Base-by-base conservation (phyloP, 1,140 invertebrate genomes). In the Charaxes varanes region DNA sequence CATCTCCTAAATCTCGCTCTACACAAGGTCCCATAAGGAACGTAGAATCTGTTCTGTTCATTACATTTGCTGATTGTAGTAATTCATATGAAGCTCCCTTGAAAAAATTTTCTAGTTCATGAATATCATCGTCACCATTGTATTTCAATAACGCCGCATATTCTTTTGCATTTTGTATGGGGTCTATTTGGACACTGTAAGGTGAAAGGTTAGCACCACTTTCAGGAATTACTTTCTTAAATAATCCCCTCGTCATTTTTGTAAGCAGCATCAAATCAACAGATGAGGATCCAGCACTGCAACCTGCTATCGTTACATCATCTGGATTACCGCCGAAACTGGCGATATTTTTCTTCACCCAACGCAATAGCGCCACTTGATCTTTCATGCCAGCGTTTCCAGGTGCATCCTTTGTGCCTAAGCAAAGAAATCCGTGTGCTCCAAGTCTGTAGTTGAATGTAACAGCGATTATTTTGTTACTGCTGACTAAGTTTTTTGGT, bases 361-460 rank as follows among this genome's bases (percentile, higher is more conserved):
- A 76, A 6, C 53, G 53, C 4, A 76, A 22, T 8, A 61, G 15
- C 4, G 58, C 63, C 1, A 72, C 43, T 30, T 70, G 63, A 28
- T 72, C 71, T 44, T 76, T 76, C 59, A 68, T 62, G 6, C 62
- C 70, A 16, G 67, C 62, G 32, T 74, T 74, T 0, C 70, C 70
- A 6, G 67, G 70, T n/a, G 42, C 41, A 23, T 68, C 55, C 38
- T 65, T 34, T 21, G 63, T 73, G 0, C 66, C 69, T 4, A 66
- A 35, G 21, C 68, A 68, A 4, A 71, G 32, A 30, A 66, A 68
- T 1, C 62, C 68, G 26, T 65, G 63, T n/a, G 55, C 30, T 11
- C 52, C 58, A 28, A 69, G 48, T 4, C 63, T 49, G 24, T 69
- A 68, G 17, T 69, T 68, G 37, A 67, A 71, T 4, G 45, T 62